Evolutionary conservation across 2,888 invertebrate species (phyloP).

Genomic region (Ochropacha duplaris): DNA sequence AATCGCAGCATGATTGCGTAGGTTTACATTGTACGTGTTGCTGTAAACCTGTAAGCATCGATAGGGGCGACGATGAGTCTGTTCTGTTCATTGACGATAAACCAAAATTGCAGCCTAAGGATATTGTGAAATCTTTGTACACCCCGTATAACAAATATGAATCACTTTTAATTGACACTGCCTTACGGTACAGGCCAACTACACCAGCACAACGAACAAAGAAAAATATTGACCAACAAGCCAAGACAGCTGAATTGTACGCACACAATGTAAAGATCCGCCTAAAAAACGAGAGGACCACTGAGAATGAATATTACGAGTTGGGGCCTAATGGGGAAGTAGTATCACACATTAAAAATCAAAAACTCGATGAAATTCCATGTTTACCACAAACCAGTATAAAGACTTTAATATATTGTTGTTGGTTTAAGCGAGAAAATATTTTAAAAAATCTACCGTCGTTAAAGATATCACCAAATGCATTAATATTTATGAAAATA

Average conservation of each 20-base stretch:
- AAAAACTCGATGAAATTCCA: not conserved
- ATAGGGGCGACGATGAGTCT: not conserved
- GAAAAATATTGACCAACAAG: not conserved
- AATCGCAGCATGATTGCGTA: conserved; percentile 12
- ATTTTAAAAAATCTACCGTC: conserved; percentile 18
- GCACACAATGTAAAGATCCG: not conserved
- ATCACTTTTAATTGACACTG: not conserved
- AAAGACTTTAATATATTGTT: conserved; percentile 20
- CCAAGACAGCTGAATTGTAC: not conserved
- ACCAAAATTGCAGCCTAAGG: not conserved
- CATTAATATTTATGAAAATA: conserved; percentile 27
- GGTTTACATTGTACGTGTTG: conserved; percentile 32
- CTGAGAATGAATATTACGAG: conserved; percentile 21
- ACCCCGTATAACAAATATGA: not conserved
- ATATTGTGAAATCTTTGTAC: not conserved
- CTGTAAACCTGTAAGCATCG: conserved; percentile 15
- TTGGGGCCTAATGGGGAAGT: conserved; percentile 24
- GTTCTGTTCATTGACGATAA: not conserved
- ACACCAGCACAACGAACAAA: not conserved
- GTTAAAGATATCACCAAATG: conserved; percentile 13
- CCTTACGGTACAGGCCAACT: not conserved
- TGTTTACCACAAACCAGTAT: not conserved
- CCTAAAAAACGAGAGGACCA: conserved; percentile 7
- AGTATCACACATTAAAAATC: not conserved
- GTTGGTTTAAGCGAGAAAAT: conserved; percentile 39